phyloP scores from a whole-genome alignment of 2,113 vertebrate species.

The Xiphias gladius region DNA sequence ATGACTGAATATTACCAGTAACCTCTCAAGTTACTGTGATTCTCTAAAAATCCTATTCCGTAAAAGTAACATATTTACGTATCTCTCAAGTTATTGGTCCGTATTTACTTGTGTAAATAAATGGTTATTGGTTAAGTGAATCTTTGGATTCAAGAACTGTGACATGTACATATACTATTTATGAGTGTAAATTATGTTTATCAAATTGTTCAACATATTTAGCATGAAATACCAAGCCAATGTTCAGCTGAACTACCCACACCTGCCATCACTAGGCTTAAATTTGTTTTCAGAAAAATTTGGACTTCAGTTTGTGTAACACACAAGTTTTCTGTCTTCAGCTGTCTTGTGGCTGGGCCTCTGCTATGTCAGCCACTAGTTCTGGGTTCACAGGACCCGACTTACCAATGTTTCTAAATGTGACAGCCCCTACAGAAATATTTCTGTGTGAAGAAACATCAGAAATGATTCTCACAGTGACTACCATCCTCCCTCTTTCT shows the following conservation, averaged over 20 bases:
- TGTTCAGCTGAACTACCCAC: background rate
- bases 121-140: background rate
- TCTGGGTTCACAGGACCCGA: conserved; percentile 57
- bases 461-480: conserved; percentile 79
- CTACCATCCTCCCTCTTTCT: conserved; percentile 49
- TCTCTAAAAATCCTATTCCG: background rate
- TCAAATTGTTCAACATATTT: conserved; percentile 7
- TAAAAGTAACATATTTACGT: background rate
- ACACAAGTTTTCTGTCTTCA: conserved; percentile 46
- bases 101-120: background rate
- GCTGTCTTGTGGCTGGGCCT: conserved; percentile 35
- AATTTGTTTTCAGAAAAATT: conserved; percentile 28
- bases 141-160: background rate
- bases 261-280: background rate
- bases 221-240: background rate
- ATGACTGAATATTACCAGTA: background rate
- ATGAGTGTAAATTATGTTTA: background rate
- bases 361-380: conserved; percentile 61
- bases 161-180: background rate
- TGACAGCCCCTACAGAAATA: conserved; percentile 73
- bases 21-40: background rate
- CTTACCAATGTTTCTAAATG: conserved; percentile 72
- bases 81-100: background rate
- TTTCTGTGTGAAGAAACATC: conserved; percentile 70
- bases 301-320: conserved; percentile 27